Evolutionary conservation across 2,888 invertebrate species (phyloP).

Genomic region (Thecocarcelia acutangulata): DNA sequence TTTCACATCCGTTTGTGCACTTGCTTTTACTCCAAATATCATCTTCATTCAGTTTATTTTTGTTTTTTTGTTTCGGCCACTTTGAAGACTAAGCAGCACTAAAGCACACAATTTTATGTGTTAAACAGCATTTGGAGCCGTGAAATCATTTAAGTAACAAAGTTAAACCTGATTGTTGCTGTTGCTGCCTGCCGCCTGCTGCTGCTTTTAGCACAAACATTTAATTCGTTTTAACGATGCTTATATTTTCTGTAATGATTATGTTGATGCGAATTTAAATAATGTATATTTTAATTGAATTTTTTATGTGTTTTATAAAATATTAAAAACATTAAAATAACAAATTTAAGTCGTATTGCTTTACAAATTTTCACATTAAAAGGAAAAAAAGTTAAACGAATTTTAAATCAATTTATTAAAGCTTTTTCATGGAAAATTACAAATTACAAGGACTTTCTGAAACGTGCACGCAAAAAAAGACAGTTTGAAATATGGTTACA

Average conservation of each 20-base stretch:
- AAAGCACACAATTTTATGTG: background rate
- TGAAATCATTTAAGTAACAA: conserved; percentile 19
- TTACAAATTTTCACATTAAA: too few species aligned
- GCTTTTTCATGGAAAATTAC: too few species aligned
- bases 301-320: conserved; percentile 15
- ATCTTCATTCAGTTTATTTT: background rate
- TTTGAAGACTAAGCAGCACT: background rate
- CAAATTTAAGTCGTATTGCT: too few species aligned
- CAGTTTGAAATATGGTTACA: too few species aligned
- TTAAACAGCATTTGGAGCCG: background rate
- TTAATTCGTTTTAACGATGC: conserved; percentile 9
- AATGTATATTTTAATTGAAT: conserved; percentile 27
- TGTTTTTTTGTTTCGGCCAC: background rate
- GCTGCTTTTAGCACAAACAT: background rate
- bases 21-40: background rate
- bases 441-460: too few species aligned
- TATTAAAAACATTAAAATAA: conserved; percentile 17
- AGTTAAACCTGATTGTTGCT: conserved; percentile 10
- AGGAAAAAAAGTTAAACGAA: too few species aligned
- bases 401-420: too few species aligned
- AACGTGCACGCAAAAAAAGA: too few species aligned
- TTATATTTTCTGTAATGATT: conserved; percentile 5
- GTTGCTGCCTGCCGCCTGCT: too few species aligned
- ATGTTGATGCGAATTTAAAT: conserved; percentile 25
- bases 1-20: background rate